A percentile compares a stretch with the other conserved stretches of the same genome.
These are phyloP conservation scores for Neoascia interrupta DNA, from an alignment of 2,888 invertebrate genomes.

Conservation along the genomic window DNA sequence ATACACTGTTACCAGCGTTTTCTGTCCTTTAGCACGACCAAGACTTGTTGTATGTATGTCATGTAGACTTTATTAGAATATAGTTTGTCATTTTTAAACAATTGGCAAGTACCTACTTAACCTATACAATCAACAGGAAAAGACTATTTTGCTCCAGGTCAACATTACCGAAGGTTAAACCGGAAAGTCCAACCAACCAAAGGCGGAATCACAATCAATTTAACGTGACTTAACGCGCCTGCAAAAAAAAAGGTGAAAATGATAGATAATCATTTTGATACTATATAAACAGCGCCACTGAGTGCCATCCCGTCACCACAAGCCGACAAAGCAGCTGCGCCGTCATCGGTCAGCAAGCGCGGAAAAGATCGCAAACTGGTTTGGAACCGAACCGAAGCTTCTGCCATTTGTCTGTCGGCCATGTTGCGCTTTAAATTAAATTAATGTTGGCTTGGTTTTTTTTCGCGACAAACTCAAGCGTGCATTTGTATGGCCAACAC, in stretches of 20 bases:
- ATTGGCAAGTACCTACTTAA: too few species aligned
- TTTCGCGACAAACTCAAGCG: neutral
- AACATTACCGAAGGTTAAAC: constrained; percentile 13
- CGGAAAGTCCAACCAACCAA: constrained; percentile 11
- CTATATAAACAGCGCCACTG: constrained; percentile 5
- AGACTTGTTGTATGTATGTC: too few species aligned
- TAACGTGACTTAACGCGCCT: constrained; percentile 8
- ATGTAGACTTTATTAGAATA: too few species aligned
- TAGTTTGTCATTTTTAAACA: too few species aligned
- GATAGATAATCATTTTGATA: constrained; percentile 11
- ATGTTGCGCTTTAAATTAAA: constrained; percentile 18
- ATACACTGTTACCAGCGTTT: too few species aligned
- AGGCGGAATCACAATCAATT: neutral
- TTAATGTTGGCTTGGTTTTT: constrained; percentile 7
- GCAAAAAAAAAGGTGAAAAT: constrained; percentile 6
- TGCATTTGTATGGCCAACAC: neutral
- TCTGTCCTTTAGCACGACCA: too few species aligned
- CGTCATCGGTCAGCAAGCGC: constrained; percentile 9
- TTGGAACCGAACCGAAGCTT: constrained; percentile 27
- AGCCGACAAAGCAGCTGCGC: constrained; percentile 6
- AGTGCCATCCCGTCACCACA: constrained; percentile 22
- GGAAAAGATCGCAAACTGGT: constrained; percentile 46
- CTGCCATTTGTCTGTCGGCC: constrained; percentile 26
- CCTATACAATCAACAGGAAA: too few species aligned
- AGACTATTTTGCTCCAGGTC: constrained; percentile 6